These are phyloP conservation scores for roundworm (Caenorhabditis elegans) DNA, from an alignment of 1,140 invertebrate species.

Conservation along the genomic window WBcel235 BX284604.4:8002501-8003000, in stretches of 20 bases:
- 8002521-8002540: slow-evolving; percentile 31
- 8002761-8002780: background rate
- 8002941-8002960: no score
- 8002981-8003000: no score
- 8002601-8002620: no score
- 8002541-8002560: slow-evolving; percentile 5
- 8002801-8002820: background rate
- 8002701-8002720: no score
- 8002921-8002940: no score
- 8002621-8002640: no score
- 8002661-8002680: background rate
- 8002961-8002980: no score
- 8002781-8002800: background rate
- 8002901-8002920: no score
- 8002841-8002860: background rate
- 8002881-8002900: no score
- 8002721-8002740: background rate
- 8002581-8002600: no score
- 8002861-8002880: no score
- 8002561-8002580: background rate
- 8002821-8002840: background rate
- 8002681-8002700: slow-evolving; percentile 30
- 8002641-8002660: slow-evolving; percentile 13
- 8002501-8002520: background rate
- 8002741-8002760: background rate